These are phyloP conservation scores for Alviniconcha marisindica DNA, from an alignment of 1,140 invertebrate species.

Conservation along the genomic window DNA sequence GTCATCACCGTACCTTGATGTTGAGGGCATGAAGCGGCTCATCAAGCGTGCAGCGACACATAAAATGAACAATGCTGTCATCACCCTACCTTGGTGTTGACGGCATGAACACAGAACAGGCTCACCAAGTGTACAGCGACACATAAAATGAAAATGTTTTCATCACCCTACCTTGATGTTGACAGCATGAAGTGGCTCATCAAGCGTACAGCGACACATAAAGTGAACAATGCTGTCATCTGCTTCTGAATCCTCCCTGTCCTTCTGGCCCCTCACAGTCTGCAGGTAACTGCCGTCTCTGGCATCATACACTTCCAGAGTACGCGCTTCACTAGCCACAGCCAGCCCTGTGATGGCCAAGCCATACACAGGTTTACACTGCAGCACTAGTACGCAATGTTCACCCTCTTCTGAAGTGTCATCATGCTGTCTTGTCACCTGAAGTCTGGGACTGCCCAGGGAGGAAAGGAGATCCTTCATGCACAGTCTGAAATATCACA, in stretches of 20 bases:
- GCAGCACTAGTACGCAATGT: not conserved
- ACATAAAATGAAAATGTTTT: conserved; percentile 18
- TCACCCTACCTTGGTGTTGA: not conserved
- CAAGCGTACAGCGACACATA: not conserved
- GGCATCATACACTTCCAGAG: conserved; percentile 31
- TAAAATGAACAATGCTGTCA: conserved; percentile 1
- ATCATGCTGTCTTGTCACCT: not conserved
- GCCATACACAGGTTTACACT: conserved; percentile 23
- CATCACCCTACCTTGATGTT: conserved; percentile 10
- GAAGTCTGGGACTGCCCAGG: not conserved
- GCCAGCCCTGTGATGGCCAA: not conserved
- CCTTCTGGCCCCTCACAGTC: conserved; percentile 27
- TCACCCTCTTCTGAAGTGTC: not conserved
- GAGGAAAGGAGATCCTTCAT: not conserved
- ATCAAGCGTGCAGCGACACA: not conserved
- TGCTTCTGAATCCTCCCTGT: conserved; percentile 6
- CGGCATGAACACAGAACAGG: not conserved
- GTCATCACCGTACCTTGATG: not conserved
- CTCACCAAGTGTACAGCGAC: not conserved
- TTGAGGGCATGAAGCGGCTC: not conserved
- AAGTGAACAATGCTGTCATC: conserved; percentile 13
- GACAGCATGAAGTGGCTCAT: not conserved
- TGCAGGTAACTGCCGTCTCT: conserved; percentile 30
- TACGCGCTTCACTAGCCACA: conserved; percentile 28
- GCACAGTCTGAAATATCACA: not conserved